These are phyloP conservation scores for Euborellia annulipes DNA, from an alignment of 1,140 invertebrate genomes.

Conservation along the genomic window DNA sequence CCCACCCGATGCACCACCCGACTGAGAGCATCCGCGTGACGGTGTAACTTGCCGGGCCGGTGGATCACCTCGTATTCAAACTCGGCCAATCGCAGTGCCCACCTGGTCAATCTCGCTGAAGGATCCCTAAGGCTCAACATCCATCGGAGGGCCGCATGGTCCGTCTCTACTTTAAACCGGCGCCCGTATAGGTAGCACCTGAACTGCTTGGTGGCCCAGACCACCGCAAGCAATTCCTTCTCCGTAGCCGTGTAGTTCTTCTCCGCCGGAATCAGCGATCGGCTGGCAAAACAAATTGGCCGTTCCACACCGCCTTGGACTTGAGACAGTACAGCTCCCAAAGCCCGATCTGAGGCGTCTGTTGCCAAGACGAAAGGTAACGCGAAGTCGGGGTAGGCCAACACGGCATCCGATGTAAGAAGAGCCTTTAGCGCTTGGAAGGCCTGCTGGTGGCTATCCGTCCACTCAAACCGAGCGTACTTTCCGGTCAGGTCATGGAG, in stretches of 20 bases:
- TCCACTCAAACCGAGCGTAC: constrained; percentile 1
- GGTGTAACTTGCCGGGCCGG: too few relatives aligned
- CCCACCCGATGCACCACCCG: too few relatives aligned
- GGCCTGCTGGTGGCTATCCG: constrained; percentile 12
- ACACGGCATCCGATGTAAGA: constrained; percentile 21
- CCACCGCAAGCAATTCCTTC: constrained; percentile 10
- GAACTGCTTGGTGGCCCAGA: too few relatives aligned
- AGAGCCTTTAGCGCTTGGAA: constrained; percentile 25
- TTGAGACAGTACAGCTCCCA: constrained; percentile 22
- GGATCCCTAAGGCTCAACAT: too few relatives aligned
- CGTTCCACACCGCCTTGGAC: constrained; percentile 13
- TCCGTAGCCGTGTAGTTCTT: constrained; percentile 15
- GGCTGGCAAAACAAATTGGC: constrained; percentile 19
- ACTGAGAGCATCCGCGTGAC: too few relatives aligned
- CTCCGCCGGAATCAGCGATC: constrained; percentile 18
- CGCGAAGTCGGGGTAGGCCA: constrained; percentile 19
- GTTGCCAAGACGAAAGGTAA: constrained; percentile 18
- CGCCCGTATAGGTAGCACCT: too few relatives aligned
- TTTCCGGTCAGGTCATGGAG: constrained; percentile 15
- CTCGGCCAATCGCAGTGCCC: too few relatives aligned
- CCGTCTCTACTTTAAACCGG: too few relatives aligned
- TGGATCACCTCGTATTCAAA: too few relatives aligned
- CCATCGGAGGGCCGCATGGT: too few relatives aligned
- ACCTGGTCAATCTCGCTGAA: too few relatives aligned
- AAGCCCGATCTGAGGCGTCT: constrained; percentile 19